Percentiles rank a stretch among this genome's conserved stretches.
Conservation (phyloP, 2,888 invertebrate species). For the Holacanthella duospinosa region DNA sequence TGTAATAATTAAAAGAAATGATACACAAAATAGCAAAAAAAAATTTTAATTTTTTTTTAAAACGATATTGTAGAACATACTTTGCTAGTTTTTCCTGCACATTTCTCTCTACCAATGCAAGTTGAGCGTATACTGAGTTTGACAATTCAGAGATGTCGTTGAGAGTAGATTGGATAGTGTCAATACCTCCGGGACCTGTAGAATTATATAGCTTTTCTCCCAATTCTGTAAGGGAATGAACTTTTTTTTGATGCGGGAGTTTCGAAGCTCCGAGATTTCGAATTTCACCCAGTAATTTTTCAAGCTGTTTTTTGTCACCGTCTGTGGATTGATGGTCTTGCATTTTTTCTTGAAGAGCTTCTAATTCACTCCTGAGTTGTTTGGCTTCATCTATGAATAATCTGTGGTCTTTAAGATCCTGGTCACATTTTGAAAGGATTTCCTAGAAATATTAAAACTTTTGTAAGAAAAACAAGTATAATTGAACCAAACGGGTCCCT, state of each 20-base stretch:
- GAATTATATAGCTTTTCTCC: slow-evolving; percentile 79
- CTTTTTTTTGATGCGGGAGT: background rate
- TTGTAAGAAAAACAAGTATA: background rate
- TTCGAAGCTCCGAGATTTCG: background rate
- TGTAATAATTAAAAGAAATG: slow-evolving; percentile 22
- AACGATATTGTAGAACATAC: background rate
- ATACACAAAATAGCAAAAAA: background rate
- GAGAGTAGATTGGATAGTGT: slow-evolving; percentile 50
- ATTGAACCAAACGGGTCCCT: no score
- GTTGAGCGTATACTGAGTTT: background rate
- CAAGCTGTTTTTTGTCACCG: slow-evolving; percentile 40
- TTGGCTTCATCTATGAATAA: slow-evolving; percentile 71
- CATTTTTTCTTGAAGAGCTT: slow-evolving; percentile 60
- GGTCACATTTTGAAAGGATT: slow-evolving; percentile 81
- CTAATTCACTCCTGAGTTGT: slow-evolving; percentile 70
- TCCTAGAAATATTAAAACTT: slow-evolving; percentile 46
- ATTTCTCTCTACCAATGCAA: background rate
- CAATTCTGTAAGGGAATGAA: slow-evolving; percentile 54
- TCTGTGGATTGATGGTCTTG: slow-evolving; percentile 51
- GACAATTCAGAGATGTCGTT: background rate
- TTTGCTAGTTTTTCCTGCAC: background rate
- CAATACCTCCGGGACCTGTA: slow-evolving; percentile 76
- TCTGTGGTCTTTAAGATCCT: slow-evolving; percentile 70
- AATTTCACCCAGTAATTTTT: background rate
- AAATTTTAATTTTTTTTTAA: background rate